Base-by-base conservation (phyloP, 2,797 vertebrate species). In the Lepus oiostolus region DNA sequence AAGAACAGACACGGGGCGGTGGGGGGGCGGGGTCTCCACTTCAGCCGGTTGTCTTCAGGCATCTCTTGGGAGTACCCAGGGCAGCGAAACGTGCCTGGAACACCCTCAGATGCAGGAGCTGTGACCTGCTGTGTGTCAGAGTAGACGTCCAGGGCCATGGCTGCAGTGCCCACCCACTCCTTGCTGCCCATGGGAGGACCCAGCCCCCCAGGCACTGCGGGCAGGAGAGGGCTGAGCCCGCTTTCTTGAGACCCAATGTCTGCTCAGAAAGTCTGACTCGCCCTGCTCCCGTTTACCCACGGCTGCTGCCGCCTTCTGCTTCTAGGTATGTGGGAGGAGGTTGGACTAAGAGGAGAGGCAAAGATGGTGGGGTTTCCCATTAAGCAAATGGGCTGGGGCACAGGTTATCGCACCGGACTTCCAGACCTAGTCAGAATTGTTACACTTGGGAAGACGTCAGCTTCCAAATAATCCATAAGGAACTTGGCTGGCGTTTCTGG, bases 271-370 rank as follows among this genome's bases (percentile, higher is more conserved):
- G 82, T 24, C 76, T 4, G 5, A 5, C 26, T 35, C 9, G 13
- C 22, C n/a, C 50, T 62, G 19, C 0, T 30, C 38, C 17, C 65
- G 0, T 47, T 13, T 7, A 8, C 0, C n/a, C 11, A 0, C 68
- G 26, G 47, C 30, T 32, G 72, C 47, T 60, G 0, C 24, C 30
- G 30, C 35, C 47, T 77, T 92, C 28, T 21, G 30, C 14, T 32
- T 65, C 68, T 32, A 68, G 52, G 14, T 19, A 5, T 3, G 11
- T 16, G 21, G 28, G 21, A 38, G 9, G 8, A 52, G 21, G 42
- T 0, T 24, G 47, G 71, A 87, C 9, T 10, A 6, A 68, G 47
- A 75, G 52, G 42, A 70, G 5, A 17, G 60, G 32, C 16, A 12
- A 30, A 60, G 35, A 7, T 17, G 21, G 68, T 22, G 32, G 4